These are phyloP conservation scores for Ostrea denselamellosa DNA, from an alignment of 1,140 invertebrate species.

Conservation along the genomic window DNA sequence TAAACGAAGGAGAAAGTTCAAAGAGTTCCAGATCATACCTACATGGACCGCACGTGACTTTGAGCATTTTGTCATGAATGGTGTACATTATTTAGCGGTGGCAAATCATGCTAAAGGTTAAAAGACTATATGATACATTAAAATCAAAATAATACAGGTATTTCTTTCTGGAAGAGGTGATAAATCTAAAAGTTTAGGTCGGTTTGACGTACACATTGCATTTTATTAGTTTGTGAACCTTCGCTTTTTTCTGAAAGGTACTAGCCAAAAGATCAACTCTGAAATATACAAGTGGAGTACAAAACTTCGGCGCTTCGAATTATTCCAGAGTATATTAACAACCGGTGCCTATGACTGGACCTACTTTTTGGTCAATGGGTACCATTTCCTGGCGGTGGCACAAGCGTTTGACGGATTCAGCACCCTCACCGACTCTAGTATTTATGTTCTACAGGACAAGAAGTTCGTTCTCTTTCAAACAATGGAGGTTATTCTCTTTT, in stretches of 20 bases:
- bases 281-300: slow-evolving; percentile 71
- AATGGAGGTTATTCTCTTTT: slow-evolving; percentile 67
- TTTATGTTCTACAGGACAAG: slow-evolving; percentile 73
- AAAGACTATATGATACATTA: no score
- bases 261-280: slow-evolving; percentile 68
- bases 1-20: slow-evolving; percentile 66
- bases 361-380: slow-evolving; percentile 70
- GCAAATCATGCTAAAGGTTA: slow-evolving; percentile 76
- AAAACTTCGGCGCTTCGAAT: slow-evolving; percentile 58
- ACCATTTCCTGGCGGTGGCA: slow-evolving; percentile 75
- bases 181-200: no score
- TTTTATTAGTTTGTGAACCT: no score
- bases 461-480: slow-evolving; percentile 73
- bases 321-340: slow-evolving; percentile 70
- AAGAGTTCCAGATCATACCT: slow-evolving; percentile 68
- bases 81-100: slow-evolving; percentile 73
- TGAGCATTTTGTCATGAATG: slow-evolving; percentile 74
- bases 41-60: slow-evolving; percentile 76
- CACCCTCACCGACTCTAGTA: slow-evolving; percentile 70
- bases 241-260: slow-evolving; percentile 57
- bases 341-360: slow-evolving; percentile 76
- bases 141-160: no score
- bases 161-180: no score
- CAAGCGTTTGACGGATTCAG: slow-evolving; percentile 72
- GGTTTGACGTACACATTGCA: no score